Base-by-base conservation (phyloP, 2,797 vertebrate species). In the Staurois parvus region DNA sequence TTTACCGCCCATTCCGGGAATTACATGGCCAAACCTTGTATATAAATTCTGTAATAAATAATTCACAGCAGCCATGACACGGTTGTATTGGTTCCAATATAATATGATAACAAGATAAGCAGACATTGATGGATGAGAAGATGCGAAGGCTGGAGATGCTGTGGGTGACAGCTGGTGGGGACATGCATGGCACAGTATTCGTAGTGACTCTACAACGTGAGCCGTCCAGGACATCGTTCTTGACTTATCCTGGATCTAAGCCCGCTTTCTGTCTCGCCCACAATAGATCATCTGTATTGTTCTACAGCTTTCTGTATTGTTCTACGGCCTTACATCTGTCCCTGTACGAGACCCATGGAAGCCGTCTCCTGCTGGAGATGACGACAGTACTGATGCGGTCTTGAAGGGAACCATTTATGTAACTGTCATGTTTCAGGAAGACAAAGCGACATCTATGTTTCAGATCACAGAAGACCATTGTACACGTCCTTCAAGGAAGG, bases 371-470 rank as follows among this genome's bases (percentile, higher is more conserved):
- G 48, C 48, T 19, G 19, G 48, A 56, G 48, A 56, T 5, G 32
- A n/a, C 59, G 66, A 77, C 81, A 37, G 42, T n/a, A 62, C 52
- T 34, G 13, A 56, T 52, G 15, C 4, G 24, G 15, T 24, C 45
- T 32, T 7, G n/a, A 37, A 56, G 62, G 52, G 10, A 84, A 28
- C n/a, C 42, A 77, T 72, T 84, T 59, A 62, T 59, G 48, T 37
- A 56, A 70, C 42, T 62, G n/a, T 28, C 45, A 84, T 76, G 64
- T 64, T 52, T 32, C 72, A 26, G 40, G 37, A 45, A 13, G 26
- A 37, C 37, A 19, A 12, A 59, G 52, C 4, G 52, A 24, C 52
- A 32, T 52, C 64, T 13, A 21, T n/a, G 77, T 28, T 45, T 17
- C 26, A 17, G 42, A 79, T 59, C 64, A 59, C 52, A 24, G 21